Percentiles rank a stretch among this genome's conserved stretches.
phyloP scores from a whole-genome alignment of 2,888 invertebrate genomes.

The Amphimallon solstitiale region DNA sequence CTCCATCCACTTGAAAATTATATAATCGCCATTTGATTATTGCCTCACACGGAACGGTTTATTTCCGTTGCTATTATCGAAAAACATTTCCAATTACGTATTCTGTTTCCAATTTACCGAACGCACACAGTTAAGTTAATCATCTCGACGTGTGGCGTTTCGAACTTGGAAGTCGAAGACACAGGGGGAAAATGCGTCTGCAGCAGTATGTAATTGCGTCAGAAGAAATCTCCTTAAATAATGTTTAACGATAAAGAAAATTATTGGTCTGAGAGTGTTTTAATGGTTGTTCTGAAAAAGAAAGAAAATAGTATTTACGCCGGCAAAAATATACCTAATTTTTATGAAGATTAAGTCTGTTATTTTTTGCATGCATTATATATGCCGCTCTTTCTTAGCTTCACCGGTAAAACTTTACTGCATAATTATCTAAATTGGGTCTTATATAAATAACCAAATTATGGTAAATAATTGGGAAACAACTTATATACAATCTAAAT shows the following conservation, averaged over 20 bases:
- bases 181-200: background rate
- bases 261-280: conserved; percentile 1
- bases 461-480: too few species aligned
- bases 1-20: background rate
- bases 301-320: background rate
- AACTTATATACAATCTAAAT: too few species aligned
- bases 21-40: conserved; percentile 10
- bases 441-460: too few species aligned
- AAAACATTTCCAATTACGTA: conserved; percentile 15
- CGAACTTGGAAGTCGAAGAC: background rate
- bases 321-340: background rate
- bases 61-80: conserved; percentile 14
- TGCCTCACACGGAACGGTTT: background rate
- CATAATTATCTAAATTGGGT: too few species aligned
- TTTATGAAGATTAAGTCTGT: background rate
- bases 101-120: conserved; percentile 2
- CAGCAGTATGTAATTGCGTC: background rate
- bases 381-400: too few species aligned
- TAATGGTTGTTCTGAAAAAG: background rate
- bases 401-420: too few species aligned
- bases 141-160: background rate
- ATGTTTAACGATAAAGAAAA: conserved; percentile 6
- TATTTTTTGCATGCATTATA: too few species aligned
- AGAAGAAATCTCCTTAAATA: background rate
- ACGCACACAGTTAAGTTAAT: background rate